Conservation (phyloP, 2,797 vertebrate genomes). For the Neomorphus geoffroyi region DNA sequence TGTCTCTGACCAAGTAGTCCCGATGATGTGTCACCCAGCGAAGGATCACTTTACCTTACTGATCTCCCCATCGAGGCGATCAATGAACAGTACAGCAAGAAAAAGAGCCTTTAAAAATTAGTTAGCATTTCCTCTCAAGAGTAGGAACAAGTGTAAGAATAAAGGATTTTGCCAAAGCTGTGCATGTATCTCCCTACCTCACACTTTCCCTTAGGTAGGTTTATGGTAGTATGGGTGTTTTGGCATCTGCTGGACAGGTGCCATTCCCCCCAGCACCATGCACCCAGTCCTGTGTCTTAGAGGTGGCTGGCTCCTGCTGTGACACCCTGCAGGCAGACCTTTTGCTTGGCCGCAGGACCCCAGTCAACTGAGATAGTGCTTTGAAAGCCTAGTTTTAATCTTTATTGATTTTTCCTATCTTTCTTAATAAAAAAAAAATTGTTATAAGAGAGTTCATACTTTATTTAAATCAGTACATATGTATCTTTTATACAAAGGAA, state of each 20-base stretch:
- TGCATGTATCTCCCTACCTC: background rate
- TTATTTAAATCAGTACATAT: background rate
- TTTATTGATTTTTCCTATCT: background rate
- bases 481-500: background rate
- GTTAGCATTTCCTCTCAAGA: background rate
- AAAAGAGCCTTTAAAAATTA: background rate
- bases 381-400: background rate
- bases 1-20: fast-evolving
- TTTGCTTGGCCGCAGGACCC: fast-evolving
- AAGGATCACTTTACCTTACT: no score
- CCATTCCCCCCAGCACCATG: background rate
- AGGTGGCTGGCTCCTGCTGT: no score
- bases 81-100: background rate
- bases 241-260: background rate
- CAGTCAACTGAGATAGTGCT: background rate
- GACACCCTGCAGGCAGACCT: background rate
- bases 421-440: background rate
- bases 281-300: fast-evolving
- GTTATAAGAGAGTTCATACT: background rate
- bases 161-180: background rate
- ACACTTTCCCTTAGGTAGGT: fast-evolving
- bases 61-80: fast-evolving
- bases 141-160: background rate
- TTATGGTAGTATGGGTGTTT: fast-evolving
- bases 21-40: background rate